Base-by-base conservation (phyloP, 1,140 invertebrate species). In the Heliconius melpomene region DNA sequence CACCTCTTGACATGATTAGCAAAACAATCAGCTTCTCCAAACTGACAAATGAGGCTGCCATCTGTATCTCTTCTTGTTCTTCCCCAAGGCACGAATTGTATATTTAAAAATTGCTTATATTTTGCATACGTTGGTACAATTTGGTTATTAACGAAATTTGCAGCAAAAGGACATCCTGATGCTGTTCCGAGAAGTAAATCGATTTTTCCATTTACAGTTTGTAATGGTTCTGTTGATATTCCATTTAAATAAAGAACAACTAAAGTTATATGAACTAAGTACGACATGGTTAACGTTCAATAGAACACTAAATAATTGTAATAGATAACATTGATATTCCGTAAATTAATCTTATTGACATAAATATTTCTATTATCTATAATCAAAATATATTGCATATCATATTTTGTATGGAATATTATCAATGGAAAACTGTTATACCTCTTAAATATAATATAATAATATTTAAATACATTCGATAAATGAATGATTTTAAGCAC, bases 81-180 rank as follows among this genome's bases (percentile, higher is more conserved):
- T 36, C 80, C 80, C 80, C 80, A 81, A 23, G 80, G 80, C 7
- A 81, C 72, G 72, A 81, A 81, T 72, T 81, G 76, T 9, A 81
- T 54, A 18, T 81, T 76, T 29, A 81, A 57, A 46, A 54, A 78
- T 75, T 78, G 9, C 13, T 75, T 75, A 36, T 81, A 81, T n/a
- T 70, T 36, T 26, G 74, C 60, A 46, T 81, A 78, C n/a, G 66
- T 74, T 72, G 32, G 32, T 11, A 16, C 20, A n/a, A 75, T 13
- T 75, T 78, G 66, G 18, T 40, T 77, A 7, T 20, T 13, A 11
- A 83, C 73, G 23, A 81, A 75, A 40, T 57, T 52, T 20, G 57
- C 77, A 11, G 82, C 77, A 74, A 74, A 74, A n/a, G 52, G 13
- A 36, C 79, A 83, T 36, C 77, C 82, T 20, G 82, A 74, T 2